phyloP scores from a whole-genome alignment of 92 coral and sea anemone species.

The Bergia sp. region DNA sequence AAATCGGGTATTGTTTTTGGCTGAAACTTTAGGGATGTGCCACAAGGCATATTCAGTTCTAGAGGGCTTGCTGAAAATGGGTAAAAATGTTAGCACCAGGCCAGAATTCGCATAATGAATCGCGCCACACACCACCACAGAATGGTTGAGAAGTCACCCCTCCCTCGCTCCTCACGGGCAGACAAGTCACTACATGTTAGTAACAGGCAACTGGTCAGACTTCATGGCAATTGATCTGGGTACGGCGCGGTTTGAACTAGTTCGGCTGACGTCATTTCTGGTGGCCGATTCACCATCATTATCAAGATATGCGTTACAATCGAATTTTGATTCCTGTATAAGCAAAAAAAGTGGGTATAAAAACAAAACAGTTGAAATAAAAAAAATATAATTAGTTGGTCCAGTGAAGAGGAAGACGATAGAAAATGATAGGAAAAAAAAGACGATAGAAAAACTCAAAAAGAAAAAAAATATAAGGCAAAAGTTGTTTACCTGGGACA shows the following conservation, averaged over 20 bases:
- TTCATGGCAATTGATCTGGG: slow-evolving; percentile 62
- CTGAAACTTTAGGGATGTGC: too few relatives aligned
- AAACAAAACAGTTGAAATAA: not conserved
- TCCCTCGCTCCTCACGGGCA: not conserved
- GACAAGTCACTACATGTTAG: slow-evolving; percentile 57
- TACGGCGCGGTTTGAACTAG: slow-evolving; percentile 64
- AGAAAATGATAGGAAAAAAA: too few relatives aligned
- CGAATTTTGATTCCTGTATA: slow-evolving; percentile 77
- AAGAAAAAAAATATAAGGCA: not conserved
- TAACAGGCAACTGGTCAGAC: slow-evolving; percentile 67
- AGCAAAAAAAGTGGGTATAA: too few relatives aligned
- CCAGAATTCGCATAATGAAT: too few relatives aligned
- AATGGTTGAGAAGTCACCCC: too few relatives aligned
- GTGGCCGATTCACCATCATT: slow-evolving; percentile 85
- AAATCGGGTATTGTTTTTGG: too few relatives aligned
- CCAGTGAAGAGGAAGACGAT: not conserved
- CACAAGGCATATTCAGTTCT: too few relatives aligned
- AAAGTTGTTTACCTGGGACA: slow-evolving; percentile 67
- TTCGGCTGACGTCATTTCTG: slow-evolving; percentile 80
- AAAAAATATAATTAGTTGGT: not conserved
- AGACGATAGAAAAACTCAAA: not conserved
- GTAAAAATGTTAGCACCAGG: too few relatives aligned
- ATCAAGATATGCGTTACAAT: slow-evolving; percentile 68
- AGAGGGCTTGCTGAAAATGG: too few relatives aligned
- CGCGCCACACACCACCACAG: too few relatives aligned